Conservation (phyloP, 1,140 invertebrate species). For the Lepidurus packardi region DNA sequence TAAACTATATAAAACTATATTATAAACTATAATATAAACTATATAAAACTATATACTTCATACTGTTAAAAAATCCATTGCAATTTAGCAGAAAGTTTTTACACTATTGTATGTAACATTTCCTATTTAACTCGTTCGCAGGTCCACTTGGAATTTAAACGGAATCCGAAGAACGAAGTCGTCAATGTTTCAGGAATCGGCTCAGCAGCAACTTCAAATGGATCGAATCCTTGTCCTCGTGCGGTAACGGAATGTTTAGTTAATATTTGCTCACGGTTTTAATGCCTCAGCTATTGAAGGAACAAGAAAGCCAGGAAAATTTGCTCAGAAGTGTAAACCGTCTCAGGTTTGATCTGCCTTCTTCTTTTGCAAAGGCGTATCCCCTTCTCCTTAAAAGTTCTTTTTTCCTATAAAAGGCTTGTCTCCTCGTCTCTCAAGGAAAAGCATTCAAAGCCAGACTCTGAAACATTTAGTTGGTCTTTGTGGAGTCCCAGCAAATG, state of each 20-base stretch:
- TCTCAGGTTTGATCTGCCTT: background rate
- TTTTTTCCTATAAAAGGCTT: background rate
- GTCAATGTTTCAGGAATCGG: background rate
- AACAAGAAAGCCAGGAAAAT: background rate
- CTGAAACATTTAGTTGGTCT: background rate
- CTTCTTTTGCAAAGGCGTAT: background rate
- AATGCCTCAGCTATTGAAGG: background rate
- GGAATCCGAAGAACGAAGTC: background rate
- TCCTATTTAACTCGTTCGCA: background rate
- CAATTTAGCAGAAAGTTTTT: too few relatives aligned
- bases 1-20: too few relatives aligned
- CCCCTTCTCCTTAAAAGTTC: background rate
- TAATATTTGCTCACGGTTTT: too few relatives aligned
- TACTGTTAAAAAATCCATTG: too few relatives aligned
- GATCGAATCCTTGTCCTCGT: background rate
- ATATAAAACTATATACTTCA: too few relatives aligned
- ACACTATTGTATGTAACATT: too few relatives aligned
- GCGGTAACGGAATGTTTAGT: background rate
- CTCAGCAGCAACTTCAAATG: background rate
- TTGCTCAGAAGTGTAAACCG: background rate
- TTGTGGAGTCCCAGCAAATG: background rate
- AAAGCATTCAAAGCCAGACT: background rate
- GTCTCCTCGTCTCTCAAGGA: background rate
- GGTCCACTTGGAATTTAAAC: background rate
- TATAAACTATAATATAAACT: too few relatives aligned